Evolutionary conservation across 2,888 invertebrate species (phyloP), one percentile per base, ranked within the genome.

Genomic region (Synergus umbraculus): DNA sequence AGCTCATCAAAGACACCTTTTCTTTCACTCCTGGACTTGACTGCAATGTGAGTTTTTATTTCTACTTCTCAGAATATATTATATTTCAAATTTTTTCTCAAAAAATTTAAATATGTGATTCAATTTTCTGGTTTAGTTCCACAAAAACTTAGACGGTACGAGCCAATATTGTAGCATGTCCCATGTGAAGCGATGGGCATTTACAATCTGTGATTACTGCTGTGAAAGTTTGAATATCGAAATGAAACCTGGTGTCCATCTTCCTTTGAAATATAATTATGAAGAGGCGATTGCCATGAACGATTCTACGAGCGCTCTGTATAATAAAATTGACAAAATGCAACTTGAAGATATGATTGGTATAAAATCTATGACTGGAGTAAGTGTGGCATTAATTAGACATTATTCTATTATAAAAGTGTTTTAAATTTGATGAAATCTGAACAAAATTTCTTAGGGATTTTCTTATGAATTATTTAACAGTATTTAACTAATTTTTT

Each of bases 1-100:
- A 92, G 83, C 85, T 93, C n/a, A 87, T 87, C 13, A 93, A 91
- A 81, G 93, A 93, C 81, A 73, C 86, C 0, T 93, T 91, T 83
- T 86, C 87, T 41, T 90, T 87, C 65, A 86, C 86, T 3, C 73
- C 78, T 9, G 89, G 90, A 4, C 88, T 93, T 44, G 91, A 91
- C 29, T 93, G 93, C 79, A 84, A 88, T 0, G 93, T 93, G 87
- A 88, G 88, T 85, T 77, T 49, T 58, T 15, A 76, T 43, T 76
- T n/a, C 49, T 78, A 2, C 12, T 29, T 29, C 18, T 13, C 41
- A 69, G 41, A 15, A 79, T 77, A 69, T 77, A 78, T 78, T 76
- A 60, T 37, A 49, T 46, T 22, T 12, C 41, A 46, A 65, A 58
- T 18, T 15, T 4, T 43, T 67, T 58, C 12, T 7, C 9, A 13